phyloP scores from a whole-genome alignment of 2,113 vertebrate genomes.

The Pangasianodon hypophthalmus region DNA sequence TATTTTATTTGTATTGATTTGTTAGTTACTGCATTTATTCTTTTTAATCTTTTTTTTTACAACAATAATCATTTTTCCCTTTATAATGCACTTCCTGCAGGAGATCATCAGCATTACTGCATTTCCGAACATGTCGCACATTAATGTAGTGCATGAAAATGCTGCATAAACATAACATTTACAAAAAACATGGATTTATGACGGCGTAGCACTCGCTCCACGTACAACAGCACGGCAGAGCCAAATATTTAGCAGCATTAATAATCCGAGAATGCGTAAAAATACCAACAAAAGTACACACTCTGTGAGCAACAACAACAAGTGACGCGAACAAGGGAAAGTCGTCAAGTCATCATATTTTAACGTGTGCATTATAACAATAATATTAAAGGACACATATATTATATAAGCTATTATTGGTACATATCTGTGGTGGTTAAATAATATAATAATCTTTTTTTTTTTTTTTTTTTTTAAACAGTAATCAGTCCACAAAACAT shows the following conservation, averaged over 20 bases:
- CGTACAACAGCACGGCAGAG: neutral
- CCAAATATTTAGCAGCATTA: neutral
- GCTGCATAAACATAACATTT: neutral
- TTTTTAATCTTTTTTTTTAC: neutral
- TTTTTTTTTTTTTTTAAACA: neutral
- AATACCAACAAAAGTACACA: neutral
- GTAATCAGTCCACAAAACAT: neutral
- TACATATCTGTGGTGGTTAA: neutral
- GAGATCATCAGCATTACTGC: neutral
- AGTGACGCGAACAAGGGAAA: neutral
- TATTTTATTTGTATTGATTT: neutral
- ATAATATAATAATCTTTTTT: neutral
- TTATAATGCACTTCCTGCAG: conserved; percentile 54
- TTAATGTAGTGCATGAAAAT: neutral
- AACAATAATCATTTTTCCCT: conserved; percentile 64
- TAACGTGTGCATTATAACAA: neutral
- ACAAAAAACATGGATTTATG: neutral
- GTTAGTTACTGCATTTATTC: conserved; percentile 61
- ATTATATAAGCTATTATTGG: neutral
- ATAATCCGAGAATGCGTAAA: neutral
- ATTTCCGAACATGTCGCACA: neutral
- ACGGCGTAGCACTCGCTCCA: neutral
- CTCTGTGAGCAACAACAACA: neutral
- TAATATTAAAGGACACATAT: neutral
- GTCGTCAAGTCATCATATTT: neutral